phyloP scores from a whole-genome alignment of 2,113 vertebrate species.

The Phoenicopterus ruber region DNA sequence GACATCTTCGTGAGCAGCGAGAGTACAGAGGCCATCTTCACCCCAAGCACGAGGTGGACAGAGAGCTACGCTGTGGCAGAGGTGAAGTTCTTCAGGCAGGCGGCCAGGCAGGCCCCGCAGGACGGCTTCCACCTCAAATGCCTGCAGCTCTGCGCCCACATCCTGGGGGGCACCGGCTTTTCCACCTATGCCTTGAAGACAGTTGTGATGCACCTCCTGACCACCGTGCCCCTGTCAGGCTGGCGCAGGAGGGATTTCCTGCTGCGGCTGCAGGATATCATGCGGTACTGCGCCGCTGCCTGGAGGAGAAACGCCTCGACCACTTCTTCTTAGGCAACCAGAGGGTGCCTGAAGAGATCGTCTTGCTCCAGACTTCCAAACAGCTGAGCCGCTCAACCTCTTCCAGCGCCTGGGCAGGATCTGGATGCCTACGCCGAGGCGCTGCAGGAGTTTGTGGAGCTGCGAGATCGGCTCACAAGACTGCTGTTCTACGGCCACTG shows the following conservation, averaged over 20 bases:
- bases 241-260: background rate
- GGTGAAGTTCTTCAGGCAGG: no score
- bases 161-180: background rate
- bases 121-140: background rate
- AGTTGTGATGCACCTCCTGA: background rate
- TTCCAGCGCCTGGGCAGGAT: background rate
- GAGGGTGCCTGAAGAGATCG: background rate
- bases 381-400: background rate
- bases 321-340: background rate
- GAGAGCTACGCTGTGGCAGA: no score
- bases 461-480: rapidly evolving
- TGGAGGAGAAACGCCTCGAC: background rate
- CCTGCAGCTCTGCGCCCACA: background rate
- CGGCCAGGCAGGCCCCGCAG: background rate
- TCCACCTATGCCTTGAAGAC: background rate
- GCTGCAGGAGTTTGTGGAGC: rapidly evolving
- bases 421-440: rapidly evolving
- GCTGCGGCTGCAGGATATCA: background rate
- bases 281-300: background rate
- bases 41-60: background rate
- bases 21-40: background rate
- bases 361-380: background rate
- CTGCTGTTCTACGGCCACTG: rapidly evolving
- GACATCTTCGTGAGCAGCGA: background rate
- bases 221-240: background rate